Conservation (phyloP, 2,113 vertebrate species). For the Nesogale talazaci region DNA sequence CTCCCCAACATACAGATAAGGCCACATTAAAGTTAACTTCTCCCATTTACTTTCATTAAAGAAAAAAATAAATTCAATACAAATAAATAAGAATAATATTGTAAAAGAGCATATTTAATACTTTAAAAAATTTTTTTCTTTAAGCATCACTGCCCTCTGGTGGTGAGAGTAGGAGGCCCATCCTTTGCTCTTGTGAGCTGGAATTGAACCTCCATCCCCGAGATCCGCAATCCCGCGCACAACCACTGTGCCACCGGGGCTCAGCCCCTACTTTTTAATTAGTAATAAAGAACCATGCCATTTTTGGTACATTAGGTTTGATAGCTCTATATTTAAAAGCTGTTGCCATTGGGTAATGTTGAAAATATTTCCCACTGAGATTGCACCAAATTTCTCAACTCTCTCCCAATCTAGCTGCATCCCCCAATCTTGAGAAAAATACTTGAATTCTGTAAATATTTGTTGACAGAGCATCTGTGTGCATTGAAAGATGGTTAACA, state of each 20-base stretch:
- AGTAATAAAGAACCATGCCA: too few relatives aligned
- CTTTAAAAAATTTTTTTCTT: too few relatives aligned
- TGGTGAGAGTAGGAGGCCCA: too few relatives aligned
- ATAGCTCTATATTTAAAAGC: background rate
- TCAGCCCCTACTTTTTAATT: too few relatives aligned
- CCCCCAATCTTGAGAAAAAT: background rate
- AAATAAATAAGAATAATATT: background rate
- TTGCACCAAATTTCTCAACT: too few relatives aligned
- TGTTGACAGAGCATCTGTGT: background rate
- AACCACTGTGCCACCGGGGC: too few relatives aligned
- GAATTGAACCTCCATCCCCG: too few relatives aligned
- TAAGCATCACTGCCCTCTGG: too few relatives aligned
- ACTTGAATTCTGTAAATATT: background rate
- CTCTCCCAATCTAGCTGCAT: background rate
- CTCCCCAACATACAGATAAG: fast-evolving
- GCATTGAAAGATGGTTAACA: fast-evolving
- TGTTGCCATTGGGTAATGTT: too few relatives aligned
- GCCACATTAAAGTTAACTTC: background rate
- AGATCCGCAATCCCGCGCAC: too few relatives aligned
- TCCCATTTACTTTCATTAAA: background rate
- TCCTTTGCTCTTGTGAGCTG: too few relatives aligned
- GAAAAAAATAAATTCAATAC: background rate
- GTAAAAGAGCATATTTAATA: too few relatives aligned
- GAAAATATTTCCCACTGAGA: background rate
- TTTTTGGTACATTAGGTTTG: background rate